These are phyloP conservation scores for Ips nitidus DNA, from an alignment of 1,140 invertebrate species.

Conservation along the genomic window DNA sequence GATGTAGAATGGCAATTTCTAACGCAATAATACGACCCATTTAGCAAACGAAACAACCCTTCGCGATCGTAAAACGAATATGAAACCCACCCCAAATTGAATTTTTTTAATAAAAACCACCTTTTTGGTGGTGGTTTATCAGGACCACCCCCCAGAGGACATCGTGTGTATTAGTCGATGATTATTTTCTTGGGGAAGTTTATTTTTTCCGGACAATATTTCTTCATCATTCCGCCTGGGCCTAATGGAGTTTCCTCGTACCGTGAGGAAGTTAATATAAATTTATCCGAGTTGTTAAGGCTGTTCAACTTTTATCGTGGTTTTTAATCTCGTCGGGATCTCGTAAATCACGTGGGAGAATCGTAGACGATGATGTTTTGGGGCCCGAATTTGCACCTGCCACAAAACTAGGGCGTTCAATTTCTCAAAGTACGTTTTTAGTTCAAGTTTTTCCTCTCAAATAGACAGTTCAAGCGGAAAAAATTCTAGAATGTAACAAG, in stretches of 20 bases:
- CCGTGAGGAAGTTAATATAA: neutral
- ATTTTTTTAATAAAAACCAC: constrained; percentile 10
- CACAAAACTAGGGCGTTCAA: too few relatives aligned
- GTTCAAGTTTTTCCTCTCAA: too few relatives aligned
- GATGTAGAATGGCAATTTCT: neutral
- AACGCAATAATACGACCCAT: constrained; percentile 1
- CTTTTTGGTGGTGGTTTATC: too few relatives aligned
- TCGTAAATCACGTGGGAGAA: neutral
- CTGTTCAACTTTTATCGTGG: neutral
- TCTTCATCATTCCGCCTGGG: neutral
- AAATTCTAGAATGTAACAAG: too few relatives aligned
- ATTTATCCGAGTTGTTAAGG: constrained; percentile 3
- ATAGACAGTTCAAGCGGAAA: too few relatives aligned
- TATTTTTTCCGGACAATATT: neutral
- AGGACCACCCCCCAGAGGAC: too few relatives aligned
- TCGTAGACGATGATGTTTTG: neutral
- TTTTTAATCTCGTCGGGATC: neutral
- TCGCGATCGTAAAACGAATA: constrained; percentile 8
- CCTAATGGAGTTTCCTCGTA: constrained; percentile 1
- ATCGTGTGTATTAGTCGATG: too few relatives aligned
- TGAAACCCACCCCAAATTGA: constrained; percentile 14
- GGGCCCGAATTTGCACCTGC: neutral
- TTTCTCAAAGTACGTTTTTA: too few relatives aligned
- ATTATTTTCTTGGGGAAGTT: too few relatives aligned
- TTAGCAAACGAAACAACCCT: constrained; percentile 4